These are phyloP conservation scores for Hormaphis cornu DNA, from an alignment of 1,140 invertebrate genomes.

Conservation along the genomic window DNA sequence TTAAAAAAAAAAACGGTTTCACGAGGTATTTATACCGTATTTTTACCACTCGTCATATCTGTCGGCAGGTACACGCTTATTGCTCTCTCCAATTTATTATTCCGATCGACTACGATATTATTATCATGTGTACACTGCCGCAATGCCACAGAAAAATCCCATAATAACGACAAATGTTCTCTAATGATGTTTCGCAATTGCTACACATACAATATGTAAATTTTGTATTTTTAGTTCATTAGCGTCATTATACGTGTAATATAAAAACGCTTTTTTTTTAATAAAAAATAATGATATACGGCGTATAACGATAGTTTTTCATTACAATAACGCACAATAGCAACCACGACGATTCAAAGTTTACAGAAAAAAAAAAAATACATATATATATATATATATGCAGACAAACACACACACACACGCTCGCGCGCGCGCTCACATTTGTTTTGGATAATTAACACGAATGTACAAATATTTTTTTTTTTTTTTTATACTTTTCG, in stretches of 20 bases:
- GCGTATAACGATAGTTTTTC: neutral
- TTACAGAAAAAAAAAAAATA: neutral
- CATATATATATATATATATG: neutral
- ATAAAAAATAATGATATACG: conserved; percentile 15
- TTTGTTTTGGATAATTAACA: conserved; percentile 20
- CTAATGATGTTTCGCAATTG: conserved; percentile 12
- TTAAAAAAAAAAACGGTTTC: neutral
- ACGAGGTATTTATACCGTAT: no score
- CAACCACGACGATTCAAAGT: neutral
- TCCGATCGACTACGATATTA: neutral
- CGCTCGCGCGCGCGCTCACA: no score
- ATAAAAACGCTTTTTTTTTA: conserved; percentile 2
- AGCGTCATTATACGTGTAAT: conserved; percentile 19
- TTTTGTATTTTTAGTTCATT: conserved; percentile 21
- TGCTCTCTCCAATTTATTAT: neutral
- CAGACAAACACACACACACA: neutral
- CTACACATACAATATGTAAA: neutral
- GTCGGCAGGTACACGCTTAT: neutral
- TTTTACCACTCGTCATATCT: no score
- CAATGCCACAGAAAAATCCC: neutral
- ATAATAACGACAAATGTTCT: conserved; percentile 14
- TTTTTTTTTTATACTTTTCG: neutral
- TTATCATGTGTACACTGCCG: no score
- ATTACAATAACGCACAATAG: neutral
- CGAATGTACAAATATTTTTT: neutral